These are phyloP conservation scores for Passer domesticus DNA, from an alignment of 2,113 vertebrate species.

Conservation along the genomic window DNA sequence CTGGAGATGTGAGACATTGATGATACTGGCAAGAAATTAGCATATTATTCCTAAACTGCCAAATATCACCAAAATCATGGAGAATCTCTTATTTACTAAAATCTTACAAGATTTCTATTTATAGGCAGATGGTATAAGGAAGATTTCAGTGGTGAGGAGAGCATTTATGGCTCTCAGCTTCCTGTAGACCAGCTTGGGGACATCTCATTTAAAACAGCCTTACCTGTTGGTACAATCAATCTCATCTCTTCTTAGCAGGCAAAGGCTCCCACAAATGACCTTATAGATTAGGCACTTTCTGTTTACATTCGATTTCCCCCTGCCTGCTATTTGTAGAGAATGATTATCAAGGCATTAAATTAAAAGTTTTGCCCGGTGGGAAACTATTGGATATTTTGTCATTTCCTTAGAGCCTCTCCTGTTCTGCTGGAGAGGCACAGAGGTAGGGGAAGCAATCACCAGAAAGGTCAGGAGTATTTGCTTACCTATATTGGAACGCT, in stretches of 20 bases:
- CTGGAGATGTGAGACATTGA: neutral
- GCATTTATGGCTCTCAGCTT: neutral
- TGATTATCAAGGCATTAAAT: constrained; percentile 63
- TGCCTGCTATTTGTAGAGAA: constrained; percentile 47
- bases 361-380: constrained; percentile 41
- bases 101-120: neutral
- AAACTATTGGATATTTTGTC: constrained; percentile 57
- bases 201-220: neutral
- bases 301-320: constrained; percentile 52
- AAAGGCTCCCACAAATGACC: constrained; percentile 39
- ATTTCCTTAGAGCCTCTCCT: constrained; percentile 41
- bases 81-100: neutral
- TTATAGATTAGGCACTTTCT: constrained; percentile 50
- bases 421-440: neutral
- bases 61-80: neutral
- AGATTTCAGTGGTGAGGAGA: neutral
- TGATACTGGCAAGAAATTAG: neutral
- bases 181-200: neutral
- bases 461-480: constrained; percentile 67
- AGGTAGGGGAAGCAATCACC: constrained; percentile 32
- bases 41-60: neutral
- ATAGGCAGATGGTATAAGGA: neutral
- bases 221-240: constrained; percentile 36
- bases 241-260: constrained; percentile 27
- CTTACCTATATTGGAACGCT: constrained; percentile 21